phyloP scores from a whole-genome alignment of 1,140 invertebrate genomes.

The Penaeus indicus region DNA sequence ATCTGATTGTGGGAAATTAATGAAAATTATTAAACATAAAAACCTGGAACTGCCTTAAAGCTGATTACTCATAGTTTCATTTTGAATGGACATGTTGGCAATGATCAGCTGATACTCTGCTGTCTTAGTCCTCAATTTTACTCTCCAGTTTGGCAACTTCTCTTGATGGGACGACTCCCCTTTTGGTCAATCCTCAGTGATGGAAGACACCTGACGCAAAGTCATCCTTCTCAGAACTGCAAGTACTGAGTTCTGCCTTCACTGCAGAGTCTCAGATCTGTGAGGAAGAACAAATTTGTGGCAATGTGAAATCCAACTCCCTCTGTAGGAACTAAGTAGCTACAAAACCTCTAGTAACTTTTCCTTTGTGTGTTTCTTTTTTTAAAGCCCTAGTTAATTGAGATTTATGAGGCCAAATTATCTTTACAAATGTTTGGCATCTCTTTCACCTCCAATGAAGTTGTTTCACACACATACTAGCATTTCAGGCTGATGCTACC shows the following conservation, averaged over 20 bases:
- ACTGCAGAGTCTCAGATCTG: constrained; percentile 63
- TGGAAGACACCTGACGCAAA: constrained; percentile 32
- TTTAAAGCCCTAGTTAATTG: too few relatives aligned
- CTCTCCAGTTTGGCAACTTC: constrained; percentile 44
- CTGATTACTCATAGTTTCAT: constrained; percentile 59
- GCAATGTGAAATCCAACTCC: too few relatives aligned
- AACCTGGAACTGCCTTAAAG: constrained; percentile 48
- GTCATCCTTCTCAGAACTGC: constrained; percentile 62
- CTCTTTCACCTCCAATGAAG: too few relatives aligned
- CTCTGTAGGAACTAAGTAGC: too few relatives aligned
- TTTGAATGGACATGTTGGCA: constrained; percentile 56
- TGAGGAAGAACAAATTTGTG: not conserved
- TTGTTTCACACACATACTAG: too few relatives aligned
- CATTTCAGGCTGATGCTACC: too few relatives aligned
- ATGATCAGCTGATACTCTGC: constrained; percentile 61
- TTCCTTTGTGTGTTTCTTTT: too few relatives aligned
- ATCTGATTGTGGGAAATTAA: too few relatives aligned
- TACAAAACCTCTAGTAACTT: too few relatives aligned
- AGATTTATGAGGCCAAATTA: too few relatives aligned
- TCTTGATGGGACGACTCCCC: constrained; percentile 30
- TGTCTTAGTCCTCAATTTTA: constrained; percentile 56
- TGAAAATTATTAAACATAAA: not conserved
- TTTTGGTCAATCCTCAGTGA: constrained; percentile 38
- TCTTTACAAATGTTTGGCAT: too few relatives aligned
- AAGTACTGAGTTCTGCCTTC: constrained; percentile 58